Evolutionary conservation across 2,888 invertebrate species (phyloP).

Genomic region (Polymixis lichenea): DNA sequence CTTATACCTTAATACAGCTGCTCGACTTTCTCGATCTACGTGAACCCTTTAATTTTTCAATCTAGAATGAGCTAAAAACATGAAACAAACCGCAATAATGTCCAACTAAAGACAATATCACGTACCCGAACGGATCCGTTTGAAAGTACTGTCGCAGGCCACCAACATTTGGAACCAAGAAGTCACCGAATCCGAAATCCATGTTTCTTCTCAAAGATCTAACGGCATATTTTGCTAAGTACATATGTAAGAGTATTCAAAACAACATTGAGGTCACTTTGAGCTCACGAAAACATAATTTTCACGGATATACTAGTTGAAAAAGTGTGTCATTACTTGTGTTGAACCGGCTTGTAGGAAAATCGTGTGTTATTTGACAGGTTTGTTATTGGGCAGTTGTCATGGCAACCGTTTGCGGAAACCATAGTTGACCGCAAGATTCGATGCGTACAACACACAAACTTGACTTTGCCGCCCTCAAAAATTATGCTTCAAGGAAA

Average conservation of each 20-base stretch:
- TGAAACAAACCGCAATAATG: conserved; percentile 14
- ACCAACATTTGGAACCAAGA: conserved; percentile 83
- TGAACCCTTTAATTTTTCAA: neutral
- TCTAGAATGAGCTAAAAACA: conserved; percentile 22
- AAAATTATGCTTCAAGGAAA: conserved; percentile 47
- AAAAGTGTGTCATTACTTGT: conserved; percentile 80
- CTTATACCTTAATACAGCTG: too few relatives aligned
- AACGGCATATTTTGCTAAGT: conserved; percentile 71
- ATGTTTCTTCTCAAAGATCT: conserved; percentile 78
- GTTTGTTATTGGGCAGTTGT: conserved; percentile 81
- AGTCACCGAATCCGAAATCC: conserved; percentile 87
- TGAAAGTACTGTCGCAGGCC: conserved; percentile 82
- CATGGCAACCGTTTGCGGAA: conserved; percentile 83
- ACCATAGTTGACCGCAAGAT: conserved; percentile 71
- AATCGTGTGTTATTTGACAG: conserved; percentile 81
- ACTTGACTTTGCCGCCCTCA: conserved; percentile 51
- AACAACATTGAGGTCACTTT: conserved; percentile 72
- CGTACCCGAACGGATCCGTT: conserved; percentile 83
- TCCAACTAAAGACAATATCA: conserved; percentile 55
- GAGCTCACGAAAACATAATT: conserved; percentile 83
- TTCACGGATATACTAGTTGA: conserved; percentile 64
- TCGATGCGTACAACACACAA: conserved; percentile 68
- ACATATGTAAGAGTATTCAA: conserved; percentile 69
- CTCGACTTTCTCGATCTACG: conserved; percentile 8
- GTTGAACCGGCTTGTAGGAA: conserved; percentile 74